Evolutionary conservation across 1,140 invertebrate species (phyloP).

Genomic region (Anagrus nilaparvatae): DNA sequence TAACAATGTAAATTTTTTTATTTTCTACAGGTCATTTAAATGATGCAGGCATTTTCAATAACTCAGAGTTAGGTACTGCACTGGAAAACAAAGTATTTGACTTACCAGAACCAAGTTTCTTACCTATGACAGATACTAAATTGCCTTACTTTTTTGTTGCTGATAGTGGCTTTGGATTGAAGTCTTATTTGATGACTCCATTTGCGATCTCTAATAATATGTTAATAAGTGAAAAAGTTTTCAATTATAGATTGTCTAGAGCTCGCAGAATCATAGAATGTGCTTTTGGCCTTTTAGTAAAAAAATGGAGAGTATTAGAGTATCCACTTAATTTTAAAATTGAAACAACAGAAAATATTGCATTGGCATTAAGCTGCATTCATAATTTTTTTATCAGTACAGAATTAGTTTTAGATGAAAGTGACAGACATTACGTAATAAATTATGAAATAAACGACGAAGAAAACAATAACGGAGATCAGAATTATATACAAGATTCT

Average conservation of each 20-base stretch:
- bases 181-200: background rate
- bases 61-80: background rate
- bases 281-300: background rate
- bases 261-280: background rate
- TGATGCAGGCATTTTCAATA: background rate
- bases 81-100: no score
- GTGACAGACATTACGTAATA: no score
- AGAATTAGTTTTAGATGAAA: no score
- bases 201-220: background rate
- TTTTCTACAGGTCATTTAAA: no score
- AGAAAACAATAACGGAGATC: no score
- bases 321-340: background rate
- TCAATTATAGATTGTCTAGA: background rate
- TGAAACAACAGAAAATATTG: background rate
- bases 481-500: no score
- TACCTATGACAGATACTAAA: background rate
- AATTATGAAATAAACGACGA: no score
- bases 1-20: no score
- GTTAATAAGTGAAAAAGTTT: background rate
- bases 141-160: background rate
- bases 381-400: background rate
- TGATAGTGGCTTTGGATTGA: background rate
- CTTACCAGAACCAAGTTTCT: background rate
- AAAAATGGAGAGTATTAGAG: background rate
- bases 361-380: background rate